These are phyloP conservation scores for Montipora cactus DNA, from an alignment of 64 coral and sea anemone genomes.

Conservation along the genomic window DNA sequence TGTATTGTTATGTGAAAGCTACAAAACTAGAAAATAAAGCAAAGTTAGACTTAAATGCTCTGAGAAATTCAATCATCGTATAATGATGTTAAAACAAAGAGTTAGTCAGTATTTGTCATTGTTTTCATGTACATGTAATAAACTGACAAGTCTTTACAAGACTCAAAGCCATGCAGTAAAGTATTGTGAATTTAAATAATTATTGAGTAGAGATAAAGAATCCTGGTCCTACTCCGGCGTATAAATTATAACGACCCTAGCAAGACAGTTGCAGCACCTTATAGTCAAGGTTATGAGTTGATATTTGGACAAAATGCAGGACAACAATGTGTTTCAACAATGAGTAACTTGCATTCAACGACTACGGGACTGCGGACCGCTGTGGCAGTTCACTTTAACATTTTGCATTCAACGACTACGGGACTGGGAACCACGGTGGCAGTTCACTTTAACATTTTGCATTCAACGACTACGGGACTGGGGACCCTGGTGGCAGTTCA, in stretches of 20 bases:
- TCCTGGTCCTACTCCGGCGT: slow-evolving; percentile 14
- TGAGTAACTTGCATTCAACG: too few species aligned
- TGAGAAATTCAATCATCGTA: neutral
- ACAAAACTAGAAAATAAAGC: too few species aligned
- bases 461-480: too few species aligned
- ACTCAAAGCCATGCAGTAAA: neutral
- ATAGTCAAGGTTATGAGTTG: neutral
- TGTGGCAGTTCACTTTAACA: too few species aligned
- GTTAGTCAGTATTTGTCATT: neutral
- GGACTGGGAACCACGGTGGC: too few species aligned
- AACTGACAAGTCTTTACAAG: neutral
- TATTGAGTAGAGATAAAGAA: neutral
- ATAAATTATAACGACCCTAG: neutral
- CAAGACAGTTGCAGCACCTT: slow-evolving; percentile 6
- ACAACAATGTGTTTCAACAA: too few species aligned
- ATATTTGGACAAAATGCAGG: too few species aligned
- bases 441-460: too few species aligned
- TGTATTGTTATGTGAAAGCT: too few species aligned
- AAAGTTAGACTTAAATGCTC: neutral
- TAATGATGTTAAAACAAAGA: neutral
- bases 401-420: too few species aligned
- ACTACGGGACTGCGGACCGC: too few species aligned
- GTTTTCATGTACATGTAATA: neutral
- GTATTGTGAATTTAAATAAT: neutral
- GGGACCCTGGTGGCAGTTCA: too few species aligned